Evolutionary conservation across 2,113 vertebrate genomes (phyloP), one percentile per base, ranked within the genome.

Genomic region (Lonchura striata): DNA sequence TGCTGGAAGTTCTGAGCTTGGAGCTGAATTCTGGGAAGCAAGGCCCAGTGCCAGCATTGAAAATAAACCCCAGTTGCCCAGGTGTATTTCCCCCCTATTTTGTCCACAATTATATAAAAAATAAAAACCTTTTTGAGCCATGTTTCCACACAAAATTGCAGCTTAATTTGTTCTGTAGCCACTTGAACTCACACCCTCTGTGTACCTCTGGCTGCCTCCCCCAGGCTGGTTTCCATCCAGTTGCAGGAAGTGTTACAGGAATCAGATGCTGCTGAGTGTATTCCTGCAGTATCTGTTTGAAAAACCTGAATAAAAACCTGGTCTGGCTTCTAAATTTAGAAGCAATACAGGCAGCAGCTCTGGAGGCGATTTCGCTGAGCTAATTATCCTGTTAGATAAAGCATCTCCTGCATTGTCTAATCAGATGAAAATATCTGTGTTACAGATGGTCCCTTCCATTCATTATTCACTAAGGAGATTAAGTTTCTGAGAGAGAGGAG

Each of bases 381-480:
- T 95, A 94, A 95, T 96, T 96, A 95, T 95, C 71, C 87, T 82
- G 90, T 83, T 86, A 82, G 96, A 81, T 92, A 92, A 92, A 91
- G 94, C 90, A 85, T 2, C 95, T 94, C 76, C 92, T 95, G 93
- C 88, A 63, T 80, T 97, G 95, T 94, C 94, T 94, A 86, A 84
- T 69, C 92, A 96, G 88, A 95, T 94, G 93, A 84, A 93, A 94
- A 92, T 96, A 93, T 93, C 91, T 96, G 93, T 88, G 70, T 94
- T 96, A 94, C 95, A 96, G 96, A 96, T 97, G 96, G 95, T 60
- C 88, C 78, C 90, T 94, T 89, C 95, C 89, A 90, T 95, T 96
- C 94, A 88, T 92, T 96, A 95, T 91, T 95, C 93, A 95, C 89
- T 97, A 95, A 97, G 94, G 86, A 97, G 96, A 94, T 95, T 92